Percentiles rank a stretch among this genome's conserved stretches.
Evolutionary conservation across 2,888 invertebrate species (phyloP).

Genomic region (Cordylochernes scorpioides): DNA sequence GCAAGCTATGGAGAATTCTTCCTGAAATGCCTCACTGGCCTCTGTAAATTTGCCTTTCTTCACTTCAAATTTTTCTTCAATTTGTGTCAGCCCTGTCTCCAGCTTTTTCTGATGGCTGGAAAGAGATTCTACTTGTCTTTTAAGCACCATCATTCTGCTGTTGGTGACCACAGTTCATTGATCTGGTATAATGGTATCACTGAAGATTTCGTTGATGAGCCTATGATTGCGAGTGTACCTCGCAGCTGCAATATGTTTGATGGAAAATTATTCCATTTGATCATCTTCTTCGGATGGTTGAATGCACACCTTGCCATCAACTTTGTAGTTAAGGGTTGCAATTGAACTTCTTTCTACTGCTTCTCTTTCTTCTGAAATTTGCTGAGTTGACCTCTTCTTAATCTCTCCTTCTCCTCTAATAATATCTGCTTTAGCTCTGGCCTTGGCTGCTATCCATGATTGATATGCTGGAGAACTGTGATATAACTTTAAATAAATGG

Average conservation of each 20-base stretch:
- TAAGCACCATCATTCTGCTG: constrained; percentile 63
- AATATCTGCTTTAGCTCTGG: no score
- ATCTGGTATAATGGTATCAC: constrained; percentile 87
- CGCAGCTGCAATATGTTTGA: constrained; percentile 80
- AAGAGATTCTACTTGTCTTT: constrained; percentile 76
- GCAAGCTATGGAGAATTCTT: no score
- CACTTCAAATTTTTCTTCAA: constrained; percentile 83
- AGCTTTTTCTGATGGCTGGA: constrained; percentile 93
- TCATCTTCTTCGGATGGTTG: constrained; percentile 93
- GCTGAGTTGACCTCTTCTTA: no score
- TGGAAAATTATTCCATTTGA: constrained; percentile 76
- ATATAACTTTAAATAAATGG: constrained; percentile 75
- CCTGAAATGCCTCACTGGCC: constrained; percentile 71
- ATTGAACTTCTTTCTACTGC: constrained; percentile 11
- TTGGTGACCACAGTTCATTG: constrained; percentile 87
- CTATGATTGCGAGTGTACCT: constrained; percentile 84
- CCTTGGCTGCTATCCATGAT: constrained; percentile 75
- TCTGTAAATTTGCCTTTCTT: constrained; percentile 83
- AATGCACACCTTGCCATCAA: constrained; percentile 70
- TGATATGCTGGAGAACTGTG: constrained; percentile 82
- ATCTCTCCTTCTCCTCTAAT: no score
- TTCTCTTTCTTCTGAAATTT: constrained; percentile 15
- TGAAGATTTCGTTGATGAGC: constrained; percentile 89
- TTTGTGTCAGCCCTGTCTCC: constrained; percentile 75
- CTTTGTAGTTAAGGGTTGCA: constrained; percentile 10